A percentile compares a stretch with the other conserved stretches of the same genome.
Evolutionary conservation across 2,797 vertebrate species (phyloP).

Genomic region (Xerus rutilus): DNA sequence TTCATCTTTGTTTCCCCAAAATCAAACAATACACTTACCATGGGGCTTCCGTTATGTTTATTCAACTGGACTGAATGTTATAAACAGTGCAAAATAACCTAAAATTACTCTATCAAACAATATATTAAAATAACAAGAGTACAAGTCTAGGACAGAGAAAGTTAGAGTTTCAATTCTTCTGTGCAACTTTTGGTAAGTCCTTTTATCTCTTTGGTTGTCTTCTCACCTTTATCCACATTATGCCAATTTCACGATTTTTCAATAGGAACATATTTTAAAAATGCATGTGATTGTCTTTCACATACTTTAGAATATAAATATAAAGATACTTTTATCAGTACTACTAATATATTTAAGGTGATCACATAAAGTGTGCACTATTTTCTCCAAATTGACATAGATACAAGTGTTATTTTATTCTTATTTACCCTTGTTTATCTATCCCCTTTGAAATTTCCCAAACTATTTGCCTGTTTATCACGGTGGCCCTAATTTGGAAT

Average conservation of each 20-base stretch:
- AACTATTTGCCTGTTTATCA: conserved; percentile 84
- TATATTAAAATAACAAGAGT: neutral
- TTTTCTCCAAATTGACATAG: conserved; percentile 50
- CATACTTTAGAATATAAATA: conserved; percentile 40
- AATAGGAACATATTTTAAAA: neutral
- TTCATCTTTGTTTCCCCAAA: neutral
- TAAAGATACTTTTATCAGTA: conserved; percentile 34
- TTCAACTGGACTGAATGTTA: neutral
- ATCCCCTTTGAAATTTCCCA: conserved; percentile 83
- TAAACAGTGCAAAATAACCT: neutral
- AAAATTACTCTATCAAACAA: conserved; percentile 2
- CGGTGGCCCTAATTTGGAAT: conserved; percentile 80
- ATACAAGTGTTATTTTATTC: conserved; percentile 73
- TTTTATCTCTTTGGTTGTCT: neutral
- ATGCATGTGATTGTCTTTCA: conserved; percentile 9
- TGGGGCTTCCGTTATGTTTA: neutral
- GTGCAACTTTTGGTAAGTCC: neutral
- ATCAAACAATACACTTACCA: neutral
- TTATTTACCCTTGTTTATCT: conserved; percentile 82
- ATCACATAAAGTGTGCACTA: conserved; percentile 2
- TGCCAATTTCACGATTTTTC: neutral
- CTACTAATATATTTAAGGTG: conserved; percentile 39
- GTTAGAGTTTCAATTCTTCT: neutral
- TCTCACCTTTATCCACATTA: neutral
- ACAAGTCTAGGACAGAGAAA: neutral